Evolutionary conservation across 1,140 invertebrate genomes (phyloP), one percentile per base, ranked within the genome.

Genomic region (Psix sp.): DNA sequence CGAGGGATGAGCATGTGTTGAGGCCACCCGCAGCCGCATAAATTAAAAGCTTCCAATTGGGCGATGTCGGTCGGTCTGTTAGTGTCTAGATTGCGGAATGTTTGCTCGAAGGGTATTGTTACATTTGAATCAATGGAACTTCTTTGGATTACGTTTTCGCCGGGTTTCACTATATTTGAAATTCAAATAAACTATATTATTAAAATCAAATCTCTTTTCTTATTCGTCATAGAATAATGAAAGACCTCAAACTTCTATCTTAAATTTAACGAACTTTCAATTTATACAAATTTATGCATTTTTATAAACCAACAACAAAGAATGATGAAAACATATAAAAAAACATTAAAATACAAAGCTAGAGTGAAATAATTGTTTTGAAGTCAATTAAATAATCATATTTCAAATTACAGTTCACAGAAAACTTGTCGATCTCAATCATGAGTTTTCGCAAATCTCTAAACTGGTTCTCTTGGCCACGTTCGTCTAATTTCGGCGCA

Each of bases 11-110:
- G 88, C 91, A 96, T 91, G 80, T 96, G 94, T 38, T 95, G 91
- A 0, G 95, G 95, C 94, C 94, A 95, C 36, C 94, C 94, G 81
- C 94, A 96, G 24, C 94, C 94, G 82, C 94, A 77, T 56, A 71
- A 62, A 57, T 71, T 74, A 52, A 67, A 77, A 14, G 66, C 66
- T 45, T 71, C 71, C 36, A 73, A 56, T 36, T 68, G 18, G 7
- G 52, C 3, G 52, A 75, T 80, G 20, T 68, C 82, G 5, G 74
- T 73, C 7, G 86, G 87, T 48, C 82, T 76, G 49, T 84, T 82
- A 21, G 51, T 40, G 14, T 88, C 81, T 35, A 92, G 79, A 46
- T 91, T 87, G 9, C 90, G 84, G 86, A 92, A 93, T 3, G 89
- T 91, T 24, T 88, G 85, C 36, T 91, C 91, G 60, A 90, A 91